A percentile compares a stretch with the other conserved stretches of the same genome.
These are phyloP conservation scores for Lipophrys pholis DNA, from an alignment of 2,113 vertebrate species.

Conservation along the genomic window DNA sequence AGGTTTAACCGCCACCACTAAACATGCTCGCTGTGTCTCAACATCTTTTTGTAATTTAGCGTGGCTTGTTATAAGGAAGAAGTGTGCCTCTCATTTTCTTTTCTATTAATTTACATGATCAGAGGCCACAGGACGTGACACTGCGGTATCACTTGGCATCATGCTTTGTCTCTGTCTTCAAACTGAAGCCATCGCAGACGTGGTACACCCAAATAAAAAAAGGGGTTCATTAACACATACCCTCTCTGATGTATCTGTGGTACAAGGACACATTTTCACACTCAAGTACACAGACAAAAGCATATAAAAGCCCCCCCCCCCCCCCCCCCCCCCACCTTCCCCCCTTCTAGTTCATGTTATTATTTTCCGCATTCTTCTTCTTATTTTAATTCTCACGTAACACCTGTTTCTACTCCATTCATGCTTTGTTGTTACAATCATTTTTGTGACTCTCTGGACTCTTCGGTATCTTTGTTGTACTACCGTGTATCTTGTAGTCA, in stretches of 20 bases:
- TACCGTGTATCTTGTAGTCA: too few relatives aligned
- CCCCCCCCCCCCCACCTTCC: neutral
- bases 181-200: constrained; percentile 26
- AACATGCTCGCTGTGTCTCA: neutral
- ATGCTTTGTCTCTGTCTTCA: constrained; percentile 23
- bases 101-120: neutral
- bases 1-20: constrained; percentile 3
- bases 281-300: neutral
- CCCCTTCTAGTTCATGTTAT: neutral
- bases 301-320: neutral
- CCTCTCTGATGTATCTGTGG: constrained; percentile 16
- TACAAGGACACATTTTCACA: neutral
- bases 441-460: neutral
- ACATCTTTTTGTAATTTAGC: constrained; percentile 44
- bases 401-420: too few relatives aligned
- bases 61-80: neutral
- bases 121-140: neutral
- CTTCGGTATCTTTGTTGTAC: too few relatives aligned
- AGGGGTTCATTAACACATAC: constrained; percentile 39
- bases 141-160: constrained; percentile 5
- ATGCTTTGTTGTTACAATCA: neutral
- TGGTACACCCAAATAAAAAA: constrained; percentile 53
- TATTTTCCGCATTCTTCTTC: too few relatives aligned
- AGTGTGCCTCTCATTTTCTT: neutral
- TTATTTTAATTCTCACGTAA: neutral